A percentile compares a stretch with the other conserved stretches of the same genome.
These are phyloP conservation scores for Notechis scutatus DNA, from an alignment of 2,113 vertebrate species.

Conservation along the genomic window DNA sequence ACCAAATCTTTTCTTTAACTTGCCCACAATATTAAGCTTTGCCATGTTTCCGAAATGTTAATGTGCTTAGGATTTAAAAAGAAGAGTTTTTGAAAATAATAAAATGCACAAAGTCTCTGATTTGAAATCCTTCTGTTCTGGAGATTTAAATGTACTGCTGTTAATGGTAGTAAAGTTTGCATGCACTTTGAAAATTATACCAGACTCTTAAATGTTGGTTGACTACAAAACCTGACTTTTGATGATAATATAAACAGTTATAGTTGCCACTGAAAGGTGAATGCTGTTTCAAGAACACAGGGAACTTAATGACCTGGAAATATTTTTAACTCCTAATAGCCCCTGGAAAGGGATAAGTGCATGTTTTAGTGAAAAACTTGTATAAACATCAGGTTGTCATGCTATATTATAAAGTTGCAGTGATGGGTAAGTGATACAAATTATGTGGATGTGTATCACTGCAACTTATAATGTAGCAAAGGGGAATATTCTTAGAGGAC, in stretches of 20 bases:
- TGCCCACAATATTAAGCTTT: neutral
- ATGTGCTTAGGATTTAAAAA: neutral
- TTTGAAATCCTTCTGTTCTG: constrained; percentile 1
- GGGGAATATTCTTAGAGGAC: neutral
- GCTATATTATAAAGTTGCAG: neutral
- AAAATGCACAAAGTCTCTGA: neutral
- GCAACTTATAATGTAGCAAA: neutral
- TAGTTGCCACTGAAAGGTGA: neutral
- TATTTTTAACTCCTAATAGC: neutral
- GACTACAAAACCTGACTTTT: neutral
- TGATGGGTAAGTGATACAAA: neutral
- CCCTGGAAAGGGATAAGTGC: neutral
- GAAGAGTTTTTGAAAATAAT: neutral
- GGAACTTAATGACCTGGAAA: neutral
- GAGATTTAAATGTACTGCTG: constrained; percentile 17
- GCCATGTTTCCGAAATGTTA: neutral
- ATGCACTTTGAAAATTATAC: neutral
- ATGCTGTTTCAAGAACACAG: neutral
- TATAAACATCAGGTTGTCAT: neutral
- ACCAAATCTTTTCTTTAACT: neutral
- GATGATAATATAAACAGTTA: neutral
- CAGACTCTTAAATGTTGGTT: neutral
- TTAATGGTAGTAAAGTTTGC: constrained; percentile 8
- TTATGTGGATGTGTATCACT: neutral
- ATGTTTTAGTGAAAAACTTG: neutral